Evolutionary conservation across 92 coral and sea anemone species (phyloP), one percentile per base, ranked within the genome.

Genomic region (Anthopleura xanthogrammica): DNA sequence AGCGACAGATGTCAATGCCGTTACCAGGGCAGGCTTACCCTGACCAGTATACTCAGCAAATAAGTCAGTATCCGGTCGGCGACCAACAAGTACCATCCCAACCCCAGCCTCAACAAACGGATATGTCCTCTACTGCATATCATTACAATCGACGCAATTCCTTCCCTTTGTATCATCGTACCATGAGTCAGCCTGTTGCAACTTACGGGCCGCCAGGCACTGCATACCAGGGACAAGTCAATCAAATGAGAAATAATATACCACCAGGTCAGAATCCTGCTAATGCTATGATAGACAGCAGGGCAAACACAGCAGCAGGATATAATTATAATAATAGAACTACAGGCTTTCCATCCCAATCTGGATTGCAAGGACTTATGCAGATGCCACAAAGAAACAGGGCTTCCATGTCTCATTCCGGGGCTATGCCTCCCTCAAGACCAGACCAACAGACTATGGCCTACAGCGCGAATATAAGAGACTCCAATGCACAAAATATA

Each of bases 1-100:
- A 89, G 57, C 90, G 98, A 41, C 98, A 94, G 75, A 88, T 75
- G 75, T 94, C 98, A 9, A 89, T 91, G 95, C 98, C 98, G 2
- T 43, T 80, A 70, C 71, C 73, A 39, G 58, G 72, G 22, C 87
- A 77, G 62, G 83, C 78, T 4, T 85, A 78, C 66, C 88, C 74
- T 68, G 88, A 85, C 13, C 88, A 85, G 42, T 85, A 85, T 85
- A 4, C 83, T 19, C 87, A 83, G 50, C 87, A 58, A 12, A 85
- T 85, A 79, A 79, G 79, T 80, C 88, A 85, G 71, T 85, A 85
- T 73, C 72, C 24, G 19, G 77, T 85, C 3, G 81, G 76, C 4
- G 88, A 85, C 19, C 88, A 85, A 40, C 88, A 85, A 58, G 83
- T 68, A 9, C 88, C 83, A 1, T 77, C 72, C 3, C 84, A 81